These are phyloP conservation scores for Euthynnus affinis DNA, from an alignment of 2,797 vertebrate genomes.

Conservation along the genomic window DNA sequence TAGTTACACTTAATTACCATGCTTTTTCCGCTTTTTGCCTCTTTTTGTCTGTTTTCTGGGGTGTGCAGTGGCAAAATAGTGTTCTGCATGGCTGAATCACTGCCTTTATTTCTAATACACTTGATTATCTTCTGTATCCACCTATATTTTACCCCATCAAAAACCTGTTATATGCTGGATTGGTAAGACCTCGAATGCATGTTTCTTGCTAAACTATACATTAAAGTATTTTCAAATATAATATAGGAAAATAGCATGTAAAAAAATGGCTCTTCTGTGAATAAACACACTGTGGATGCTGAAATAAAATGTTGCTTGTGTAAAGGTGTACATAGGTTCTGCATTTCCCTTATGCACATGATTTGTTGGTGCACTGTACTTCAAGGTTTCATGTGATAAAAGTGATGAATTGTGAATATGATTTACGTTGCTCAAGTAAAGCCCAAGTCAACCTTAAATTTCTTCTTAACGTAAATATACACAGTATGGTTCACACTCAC, in stretches of 20 bases:
- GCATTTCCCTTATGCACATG: conserved; percentile 5
- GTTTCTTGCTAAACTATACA: conserved; percentile 34
- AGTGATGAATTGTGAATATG: conserved; percentile 22
- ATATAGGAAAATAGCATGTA: conserved; percentile 8
- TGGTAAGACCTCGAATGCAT: conserved; percentile 52
- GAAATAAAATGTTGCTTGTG: conserved; percentile 14
- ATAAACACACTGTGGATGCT: conserved; percentile 18
- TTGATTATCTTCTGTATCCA: conserved; percentile 54
- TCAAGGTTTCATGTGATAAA: conserved; percentile 37
- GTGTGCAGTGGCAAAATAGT: conserved; percentile 48
- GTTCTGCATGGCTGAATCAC: conserved; percentile 68
- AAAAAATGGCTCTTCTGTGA: conserved; percentile 5
- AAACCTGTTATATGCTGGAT: conserved; percentile 36
- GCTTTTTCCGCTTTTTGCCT: conserved; percentile 72
- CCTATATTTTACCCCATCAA: conserved; percentile 46
- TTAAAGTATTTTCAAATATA: conserved; percentile 40
- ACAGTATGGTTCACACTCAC: conserved; percentile 25
- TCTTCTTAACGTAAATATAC: conserved; percentile 42
- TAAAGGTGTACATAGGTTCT: conserved; percentile 18
- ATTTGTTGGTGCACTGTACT: conserved; percentile 19
- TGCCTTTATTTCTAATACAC: conserved; percentile 66
- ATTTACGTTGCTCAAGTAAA: conserved; percentile 28
- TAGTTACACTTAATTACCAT: conserved; percentile 86
- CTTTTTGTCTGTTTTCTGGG: conserved; percentile 51
- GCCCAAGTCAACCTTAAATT: conserved; percentile 20